Evolutionary conservation across 2,888 invertebrate species (phyloP).

Genomic region (Troides oblongomaculatus): DNA sequence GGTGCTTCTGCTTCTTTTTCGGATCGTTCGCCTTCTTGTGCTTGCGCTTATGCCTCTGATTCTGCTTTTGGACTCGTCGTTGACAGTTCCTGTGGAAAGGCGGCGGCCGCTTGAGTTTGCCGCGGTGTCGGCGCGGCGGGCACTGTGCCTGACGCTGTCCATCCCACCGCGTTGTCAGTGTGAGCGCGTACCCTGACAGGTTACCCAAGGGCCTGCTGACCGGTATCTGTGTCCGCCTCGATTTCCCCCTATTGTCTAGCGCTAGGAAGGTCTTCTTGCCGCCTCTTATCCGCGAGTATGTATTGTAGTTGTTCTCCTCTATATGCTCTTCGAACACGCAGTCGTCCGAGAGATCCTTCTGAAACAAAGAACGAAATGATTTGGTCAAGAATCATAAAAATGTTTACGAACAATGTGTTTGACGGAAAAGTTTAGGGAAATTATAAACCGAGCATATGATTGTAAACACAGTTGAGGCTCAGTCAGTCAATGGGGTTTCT

Average conservation of each 20-base stretch:
- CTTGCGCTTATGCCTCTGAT: constrained; percentile 68
- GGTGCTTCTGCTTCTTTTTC: constrained; percentile 76
- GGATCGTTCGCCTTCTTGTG: constrained; percentile 74
- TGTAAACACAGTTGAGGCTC: too few species aligned
- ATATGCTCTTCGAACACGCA: constrained; percentile 93
- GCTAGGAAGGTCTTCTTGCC: constrained; percentile 88
- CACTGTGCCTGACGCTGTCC: constrained; percentile 61
- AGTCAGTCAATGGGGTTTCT: too few species aligned
- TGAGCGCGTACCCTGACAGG: constrained; percentile 87
- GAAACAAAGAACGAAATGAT: constrained; percentile 77
- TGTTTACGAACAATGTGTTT: too few species aligned
- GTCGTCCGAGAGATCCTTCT: constrained; percentile 91
- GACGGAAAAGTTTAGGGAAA: too few species aligned
- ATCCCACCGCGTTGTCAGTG: constrained; percentile 69
- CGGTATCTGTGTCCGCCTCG: constrained; percentile 86
- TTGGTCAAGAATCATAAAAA: constrained; percentile 37
- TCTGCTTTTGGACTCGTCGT: constrained; percentile 71
- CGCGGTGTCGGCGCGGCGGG: constrained; percentile 65
- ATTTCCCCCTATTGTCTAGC: constrained; percentile 85
- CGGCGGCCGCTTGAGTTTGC: constrained; percentile 68
- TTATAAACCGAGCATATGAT: too few species aligned
- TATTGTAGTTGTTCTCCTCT: constrained; percentile 91
- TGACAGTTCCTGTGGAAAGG: constrained; percentile 71
- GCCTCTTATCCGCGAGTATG: constrained; percentile 86
- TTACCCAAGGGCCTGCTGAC: constrained; percentile 84